These are phyloP conservation scores for Hedychridium roseum DNA, from an alignment of 2,888 invertebrate genomes.

Conservation along the genomic window DNA sequence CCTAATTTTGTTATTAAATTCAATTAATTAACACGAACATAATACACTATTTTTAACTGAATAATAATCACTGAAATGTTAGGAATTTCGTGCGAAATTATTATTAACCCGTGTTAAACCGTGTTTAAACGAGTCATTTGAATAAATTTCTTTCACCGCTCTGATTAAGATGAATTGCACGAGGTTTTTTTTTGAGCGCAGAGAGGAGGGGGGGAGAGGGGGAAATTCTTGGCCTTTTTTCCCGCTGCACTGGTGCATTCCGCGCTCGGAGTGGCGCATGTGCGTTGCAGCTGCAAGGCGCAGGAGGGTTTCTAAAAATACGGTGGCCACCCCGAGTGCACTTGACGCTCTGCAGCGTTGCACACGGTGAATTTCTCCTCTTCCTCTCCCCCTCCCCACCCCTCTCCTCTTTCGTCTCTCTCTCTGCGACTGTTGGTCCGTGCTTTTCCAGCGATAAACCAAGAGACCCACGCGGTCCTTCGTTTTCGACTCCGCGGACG, in stretches of 20 bases:
- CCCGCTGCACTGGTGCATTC: neutral
- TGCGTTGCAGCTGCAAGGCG: conserved; percentile 49
- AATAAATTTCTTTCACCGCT: too few relatives aligned
- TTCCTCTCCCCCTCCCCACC: conserved; percentile 5
- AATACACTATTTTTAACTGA: conserved; percentile 15
- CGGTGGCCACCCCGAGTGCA: conserved; percentile 40
- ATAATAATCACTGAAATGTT: too few relatives aligned
- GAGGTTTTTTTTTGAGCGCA: too few relatives aligned
- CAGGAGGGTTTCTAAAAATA: conserved; percentile 53
- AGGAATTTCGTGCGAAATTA: too few relatives aligned
- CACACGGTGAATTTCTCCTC: conserved; percentile 18
- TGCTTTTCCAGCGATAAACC: too few relatives aligned
- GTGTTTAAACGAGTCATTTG: too few relatives aligned
- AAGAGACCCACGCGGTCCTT: too few relatives aligned
- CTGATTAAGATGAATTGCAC: too few relatives aligned
- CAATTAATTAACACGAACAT: neutral
- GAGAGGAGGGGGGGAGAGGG: conserved; percentile 3
- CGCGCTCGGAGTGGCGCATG: conserved; percentile 42
- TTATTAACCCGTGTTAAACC: too few relatives aligned
- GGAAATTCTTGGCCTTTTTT: conserved; percentile 16
- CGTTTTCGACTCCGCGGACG: too few relatives aligned
- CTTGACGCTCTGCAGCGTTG: conserved; percentile 41
- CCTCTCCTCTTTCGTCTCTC: conserved; percentile 36
- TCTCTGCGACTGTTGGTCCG: too few relatives aligned
- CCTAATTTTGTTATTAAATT: too few relatives aligned